Evolutionary conservation across 2,797 vertebrate genomes (phyloP).

Genomic region (Salarias fasciatus): DNA sequence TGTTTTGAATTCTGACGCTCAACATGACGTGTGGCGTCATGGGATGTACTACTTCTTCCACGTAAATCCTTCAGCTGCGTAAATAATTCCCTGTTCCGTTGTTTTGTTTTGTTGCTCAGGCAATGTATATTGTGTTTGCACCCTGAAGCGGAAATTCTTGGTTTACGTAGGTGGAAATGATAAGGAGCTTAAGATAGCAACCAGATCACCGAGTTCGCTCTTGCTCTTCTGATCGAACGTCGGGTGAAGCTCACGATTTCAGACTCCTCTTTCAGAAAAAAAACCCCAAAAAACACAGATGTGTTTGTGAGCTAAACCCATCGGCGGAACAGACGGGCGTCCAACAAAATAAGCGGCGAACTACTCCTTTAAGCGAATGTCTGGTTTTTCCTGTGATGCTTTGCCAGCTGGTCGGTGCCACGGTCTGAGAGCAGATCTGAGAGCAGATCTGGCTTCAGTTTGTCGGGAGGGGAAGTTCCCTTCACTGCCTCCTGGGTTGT

Average conservation of each 20-base stretch:
- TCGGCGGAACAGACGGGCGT: neutral
- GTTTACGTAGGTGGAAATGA: constrained; percentile 33
- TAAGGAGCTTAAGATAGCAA: constrained; percentile 41
- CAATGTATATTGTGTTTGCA: constrained; percentile 31
- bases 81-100: neutral
- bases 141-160: constrained; percentile 22
- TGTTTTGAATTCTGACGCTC: no score
- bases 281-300: neutral
- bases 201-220: constrained; percentile 35
- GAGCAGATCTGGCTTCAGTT: constrained; percentile 32
- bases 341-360: neutral
- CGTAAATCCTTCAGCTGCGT: neutral
- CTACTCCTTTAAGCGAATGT: neutral
- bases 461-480: constrained; percentile 60
- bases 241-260: neutral
- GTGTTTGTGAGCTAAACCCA: neutral
- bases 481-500: constrained; percentile 54
- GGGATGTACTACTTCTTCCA: no score
- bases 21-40: no score
- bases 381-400: neutral
- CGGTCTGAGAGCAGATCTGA: constrained; percentile 17
- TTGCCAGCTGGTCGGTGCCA: constrained; percentile 1
- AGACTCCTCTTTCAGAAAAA: neutral
- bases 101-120: constrained; percentile 15
- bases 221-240: constrained; percentile 9